A percentile compares a stretch with the other conserved stretches of the same genome.
Evolutionary conservation across 2,888 invertebrate genomes (phyloP).

Genomic region (Aspidapion aeneum): DNA sequence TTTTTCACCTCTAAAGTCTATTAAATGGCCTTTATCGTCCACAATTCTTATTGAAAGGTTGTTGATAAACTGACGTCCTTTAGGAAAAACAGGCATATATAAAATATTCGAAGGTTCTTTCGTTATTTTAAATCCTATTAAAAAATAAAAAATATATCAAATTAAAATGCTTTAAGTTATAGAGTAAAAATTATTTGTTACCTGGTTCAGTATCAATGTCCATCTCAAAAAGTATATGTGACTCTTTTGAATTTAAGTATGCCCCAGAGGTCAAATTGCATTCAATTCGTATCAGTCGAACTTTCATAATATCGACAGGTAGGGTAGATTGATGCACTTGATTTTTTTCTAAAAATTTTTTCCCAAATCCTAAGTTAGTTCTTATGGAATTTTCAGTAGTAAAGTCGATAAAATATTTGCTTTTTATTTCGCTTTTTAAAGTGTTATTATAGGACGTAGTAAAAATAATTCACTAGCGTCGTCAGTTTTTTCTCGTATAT

Average conservation of each 20-base stretch:
- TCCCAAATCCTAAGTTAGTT: not conserved
- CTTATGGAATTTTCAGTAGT: not conserved
- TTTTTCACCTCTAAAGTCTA: conserved; percentile 15
- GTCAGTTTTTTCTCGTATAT: not conserved
- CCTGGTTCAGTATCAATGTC: conserved; percentile 20
- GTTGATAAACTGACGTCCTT: conserved; percentile 14
- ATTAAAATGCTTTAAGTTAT: too few relatives aligned
- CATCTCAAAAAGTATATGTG: conserved; percentile 13
- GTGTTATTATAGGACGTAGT: conserved; percentile 9
- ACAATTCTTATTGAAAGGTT: conserved; percentile 12
- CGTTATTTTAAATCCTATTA: conserved; percentile 16
- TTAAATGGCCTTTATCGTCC: conserved; percentile 10
- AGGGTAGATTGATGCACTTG: not conserved
- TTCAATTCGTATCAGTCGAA: conserved; percentile 12
- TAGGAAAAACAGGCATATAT: conserved; percentile 8
- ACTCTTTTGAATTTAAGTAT: conserved; percentile 6
- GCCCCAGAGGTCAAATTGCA: conserved; percentile 13
- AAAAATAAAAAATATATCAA: too few relatives aligned
- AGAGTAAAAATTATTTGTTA: too few relatives aligned
- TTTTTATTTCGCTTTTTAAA: conserved; percentile 9
- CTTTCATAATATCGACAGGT: conserved; percentile 15
- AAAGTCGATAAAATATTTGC: conserved; percentile 6
- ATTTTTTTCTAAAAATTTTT: not conserved
- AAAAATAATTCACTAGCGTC: not conserved
- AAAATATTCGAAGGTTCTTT: conserved; percentile 15